Conservation (phyloP, 2,797 vertebrate species). For the Tapera naevia region DNA sequence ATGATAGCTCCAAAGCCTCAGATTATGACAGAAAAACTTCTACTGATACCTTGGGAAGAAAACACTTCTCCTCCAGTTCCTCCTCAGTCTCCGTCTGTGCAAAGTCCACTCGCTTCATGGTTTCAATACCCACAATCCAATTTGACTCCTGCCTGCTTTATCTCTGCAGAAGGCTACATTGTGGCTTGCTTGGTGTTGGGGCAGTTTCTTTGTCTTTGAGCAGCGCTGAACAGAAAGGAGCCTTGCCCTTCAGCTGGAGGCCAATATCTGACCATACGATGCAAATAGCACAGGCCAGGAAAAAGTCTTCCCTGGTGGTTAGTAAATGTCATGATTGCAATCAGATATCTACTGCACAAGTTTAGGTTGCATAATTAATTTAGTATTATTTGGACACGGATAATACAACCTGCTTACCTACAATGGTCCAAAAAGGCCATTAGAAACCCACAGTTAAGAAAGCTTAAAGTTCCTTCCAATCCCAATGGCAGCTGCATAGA, state of each 20-base stretch:
- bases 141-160: background rate
- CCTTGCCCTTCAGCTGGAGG: background rate
- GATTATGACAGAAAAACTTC: background rate
- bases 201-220: background rate
- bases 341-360: background rate
- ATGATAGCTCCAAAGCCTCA: background rate
- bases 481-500: background rate
- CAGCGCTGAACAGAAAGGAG: background rate
- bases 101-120: fast-evolving
- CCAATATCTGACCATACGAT: fast-evolving
- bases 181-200: background rate
- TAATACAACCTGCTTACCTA: slow-evolving; percentile 35
- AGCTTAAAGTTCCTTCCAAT: slow-evolving; percentile 32
- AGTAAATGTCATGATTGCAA: background rate
- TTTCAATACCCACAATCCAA: background rate
- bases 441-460: slow-evolving; percentile 40
- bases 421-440: slow-evolving; percentile 36
- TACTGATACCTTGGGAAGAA: background rate
- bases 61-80: background rate
- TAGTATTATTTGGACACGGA: slow-evolving; percentile 1
- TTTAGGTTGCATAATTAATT: slow-evolving; percentile 29
- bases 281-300: background rate
- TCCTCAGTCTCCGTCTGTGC: background rate
- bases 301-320: background rate
- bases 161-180: background rate